Percentiles rank a stretch among this genome's conserved stretches.
These are phyloP conservation scores for Drosophila suzukii DNA, from an alignment of 1,140 invertebrate genomes.

Conservation along the genomic window DNA sequence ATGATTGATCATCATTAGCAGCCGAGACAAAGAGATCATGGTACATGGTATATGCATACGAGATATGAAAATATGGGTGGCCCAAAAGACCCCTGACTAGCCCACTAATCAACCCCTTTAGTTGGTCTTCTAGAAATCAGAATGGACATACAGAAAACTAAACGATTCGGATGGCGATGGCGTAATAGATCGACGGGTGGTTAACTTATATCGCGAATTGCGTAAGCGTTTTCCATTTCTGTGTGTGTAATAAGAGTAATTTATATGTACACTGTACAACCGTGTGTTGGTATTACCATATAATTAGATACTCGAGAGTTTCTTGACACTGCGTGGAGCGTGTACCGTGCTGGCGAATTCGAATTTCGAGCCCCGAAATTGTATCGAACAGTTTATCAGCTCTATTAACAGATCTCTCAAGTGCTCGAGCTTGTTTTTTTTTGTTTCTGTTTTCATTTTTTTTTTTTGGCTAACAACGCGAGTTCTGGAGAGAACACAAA, in stretches of 20 bases:
- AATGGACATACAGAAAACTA: slow-evolving; percentile 9
- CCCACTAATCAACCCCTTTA: slow-evolving; percentile 34
- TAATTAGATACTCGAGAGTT: slow-evolving; percentile 80
- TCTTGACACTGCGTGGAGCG: slow-evolving; percentile 62
- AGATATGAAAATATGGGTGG: background rate
- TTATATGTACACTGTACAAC: slow-evolving; percentile 78
- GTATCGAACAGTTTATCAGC: slow-evolving; percentile 77
- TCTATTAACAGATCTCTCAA: slow-evolving; percentile 77
- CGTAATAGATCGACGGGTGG: slow-evolving; percentile 76
- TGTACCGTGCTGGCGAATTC: slow-evolving; percentile 31
- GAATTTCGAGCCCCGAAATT: slow-evolving; percentile 46
- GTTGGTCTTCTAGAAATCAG: background rate
- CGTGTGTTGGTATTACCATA: slow-evolving; percentile 79
- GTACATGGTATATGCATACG: background rate
- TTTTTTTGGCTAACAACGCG: slow-evolving; percentile 5
- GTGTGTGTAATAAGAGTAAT: slow-evolving; percentile 72
- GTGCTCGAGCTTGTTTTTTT: slow-evolving; percentile 48
- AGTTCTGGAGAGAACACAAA: background rate
- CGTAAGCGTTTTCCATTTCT: slow-evolving; percentile 43
- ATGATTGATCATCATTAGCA: slow-evolving; percentile 39
- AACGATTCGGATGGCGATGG: slow-evolving; percentile 51
- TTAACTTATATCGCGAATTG: slow-evolving; percentile 45
- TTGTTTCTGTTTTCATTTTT: background rate
- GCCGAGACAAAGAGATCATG: slow-evolving; percentile 16
- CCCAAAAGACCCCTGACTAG: slow-evolving; percentile 37